A percentile compares a stretch with the other conserved stretches of the same genome.
phyloP scores from a whole-genome alignment of 2,888 invertebrate species.

The Sericinus montela region DNA sequence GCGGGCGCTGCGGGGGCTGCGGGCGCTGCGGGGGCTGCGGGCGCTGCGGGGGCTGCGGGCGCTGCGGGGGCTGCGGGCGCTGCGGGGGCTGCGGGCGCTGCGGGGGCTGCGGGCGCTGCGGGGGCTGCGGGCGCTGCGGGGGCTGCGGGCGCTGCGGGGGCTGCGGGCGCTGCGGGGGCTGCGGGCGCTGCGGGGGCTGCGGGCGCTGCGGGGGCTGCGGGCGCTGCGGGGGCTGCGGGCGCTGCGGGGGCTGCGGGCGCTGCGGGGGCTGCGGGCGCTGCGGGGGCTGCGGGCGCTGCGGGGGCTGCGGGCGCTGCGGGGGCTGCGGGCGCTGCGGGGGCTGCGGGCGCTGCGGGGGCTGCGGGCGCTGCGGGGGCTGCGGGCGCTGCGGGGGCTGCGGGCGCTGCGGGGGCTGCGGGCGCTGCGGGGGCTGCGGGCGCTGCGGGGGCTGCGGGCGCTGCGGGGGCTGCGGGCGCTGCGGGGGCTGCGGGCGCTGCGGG shows the following conservation, averaged over 20 bases:
- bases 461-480: conserved; percentile 83
- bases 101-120: conserved; percentile 85
- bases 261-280: conserved; percentile 85
- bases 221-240: conserved; percentile 85
- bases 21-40: conserved; percentile 89
- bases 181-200: conserved; percentile 21
- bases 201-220: conserved; percentile 76
- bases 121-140: too few species aligned
- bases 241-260: too few species aligned
- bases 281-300: conserved; percentile 91
- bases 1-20: too few species aligned
- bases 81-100: conserved; percentile 83
- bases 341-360: conserved; percentile 86
- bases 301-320: conserved; percentile 63
- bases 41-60: conserved; percentile 82
- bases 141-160: conserved; percentile 86
- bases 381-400: conserved; percentile 86
- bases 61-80: conserved; percentile 14
- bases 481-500: conserved; percentile 87
- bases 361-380: too few species aligned
- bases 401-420: conserved; percentile 91
- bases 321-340: conserved; percentile 33
- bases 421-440: conserved; percentile 79
- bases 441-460: conserved; percentile 13
- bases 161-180: conserved; percentile 90